phyloP scores from a whole-genome alignment of 1,140 invertebrate genomes.

The Helicoverpa zea region DNA sequence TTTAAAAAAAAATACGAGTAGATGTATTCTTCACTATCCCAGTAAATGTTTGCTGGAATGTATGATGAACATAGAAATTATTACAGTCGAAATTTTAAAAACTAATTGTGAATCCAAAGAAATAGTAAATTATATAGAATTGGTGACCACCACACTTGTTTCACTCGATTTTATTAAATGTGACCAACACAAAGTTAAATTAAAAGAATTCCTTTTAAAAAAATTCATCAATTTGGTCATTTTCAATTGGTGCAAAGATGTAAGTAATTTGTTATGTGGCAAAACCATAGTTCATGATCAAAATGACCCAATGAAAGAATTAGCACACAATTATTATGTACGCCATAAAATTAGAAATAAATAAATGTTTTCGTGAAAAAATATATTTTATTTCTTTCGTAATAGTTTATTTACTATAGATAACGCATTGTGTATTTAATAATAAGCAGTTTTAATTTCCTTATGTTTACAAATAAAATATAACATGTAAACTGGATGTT shows the following conservation, averaged over 20 bases:
- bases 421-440: too few species aligned
- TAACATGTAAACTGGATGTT: too few species aligned
- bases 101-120: not conserved
- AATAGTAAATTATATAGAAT: not conserved
- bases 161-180: not conserved
- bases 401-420: too few species aligned
- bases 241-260: slow-evolving; percentile 6
- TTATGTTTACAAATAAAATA: too few species aligned
- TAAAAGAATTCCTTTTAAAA: not conserved
- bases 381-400: too few species aligned
- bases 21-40: slow-evolving; percentile 8
- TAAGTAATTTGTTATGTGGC: slow-evolving; percentile 7
- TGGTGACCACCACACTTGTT: not conserved
- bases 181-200: not conserved
- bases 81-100: not conserved
- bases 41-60: slow-evolving; percentile 10
- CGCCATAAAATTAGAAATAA: too few species aligned
- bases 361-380: too few species aligned
- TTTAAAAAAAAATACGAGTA: not conserved
- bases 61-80: not conserved
- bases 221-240: not conserved
- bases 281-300: not conserved
- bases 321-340: too few species aligned
- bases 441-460: too few species aligned
- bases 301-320: not conserved